Evolutionary conservation across 2,797 vertebrate genomes (phyloP).

Genomic region (Otus scops): DNA sequence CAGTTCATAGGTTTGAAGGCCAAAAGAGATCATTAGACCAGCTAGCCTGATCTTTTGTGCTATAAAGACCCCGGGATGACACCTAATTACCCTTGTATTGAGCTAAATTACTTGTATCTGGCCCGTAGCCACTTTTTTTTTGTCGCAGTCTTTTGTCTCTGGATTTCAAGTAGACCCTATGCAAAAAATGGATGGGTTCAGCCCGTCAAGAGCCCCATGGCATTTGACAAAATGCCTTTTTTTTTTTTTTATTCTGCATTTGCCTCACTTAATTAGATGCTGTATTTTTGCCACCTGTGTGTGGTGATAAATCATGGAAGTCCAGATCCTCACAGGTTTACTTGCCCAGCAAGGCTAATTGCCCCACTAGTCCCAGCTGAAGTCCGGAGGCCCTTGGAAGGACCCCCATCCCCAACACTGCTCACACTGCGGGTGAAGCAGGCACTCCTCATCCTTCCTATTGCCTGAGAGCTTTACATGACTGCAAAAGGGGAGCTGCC

Average conservation of each 20-base stretch:
- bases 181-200: background rate
- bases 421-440: fast-evolving
- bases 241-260: background rate
- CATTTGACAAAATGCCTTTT: background rate
- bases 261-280: background rate
- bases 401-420: background rate
- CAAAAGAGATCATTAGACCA: background rate
- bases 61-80: background rate
- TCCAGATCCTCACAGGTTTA: background rate
- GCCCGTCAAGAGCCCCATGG: background rate
- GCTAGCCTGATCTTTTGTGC: background rate
- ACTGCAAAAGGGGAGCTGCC: background rate
- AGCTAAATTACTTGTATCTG: background rate
- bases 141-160: background rate
- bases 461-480: background rate
- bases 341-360: background rate
- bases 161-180: background rate
- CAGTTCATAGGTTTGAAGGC: background rate
- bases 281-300: background rate
- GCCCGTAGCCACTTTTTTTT: background rate
- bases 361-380: background rate
- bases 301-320: background rate
- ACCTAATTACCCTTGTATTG: background rate
- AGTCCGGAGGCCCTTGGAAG: background rate
- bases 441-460: background rate